These are phyloP conservation scores for Amazona finschi DNA, from an alignment of 2,797 vertebrate genomes.

Conservation along the genomic window DNA sequence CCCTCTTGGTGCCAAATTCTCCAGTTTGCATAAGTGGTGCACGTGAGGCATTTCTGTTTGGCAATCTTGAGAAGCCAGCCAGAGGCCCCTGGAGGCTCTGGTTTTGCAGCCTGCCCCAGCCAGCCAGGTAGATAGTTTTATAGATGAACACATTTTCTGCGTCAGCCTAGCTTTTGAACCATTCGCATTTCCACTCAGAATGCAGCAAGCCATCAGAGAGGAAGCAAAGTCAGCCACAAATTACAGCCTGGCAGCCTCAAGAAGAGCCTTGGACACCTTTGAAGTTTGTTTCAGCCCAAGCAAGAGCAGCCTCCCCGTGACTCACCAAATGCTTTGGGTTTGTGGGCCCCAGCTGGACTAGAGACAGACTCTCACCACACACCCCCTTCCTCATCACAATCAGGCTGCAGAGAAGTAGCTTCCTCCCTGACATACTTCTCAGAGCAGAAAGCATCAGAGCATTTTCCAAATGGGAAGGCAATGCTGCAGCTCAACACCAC, in stretches of 20 bases:
- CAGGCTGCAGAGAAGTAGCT: background rate
- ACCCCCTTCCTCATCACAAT: background rate
- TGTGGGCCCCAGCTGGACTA: fast-evolving
- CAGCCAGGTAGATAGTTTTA: background rate
- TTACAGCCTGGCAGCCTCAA: background rate
- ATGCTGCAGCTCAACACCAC: fast-evolving
- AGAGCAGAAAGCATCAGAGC: background rate
- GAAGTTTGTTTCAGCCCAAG: background rate
- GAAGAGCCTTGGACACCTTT: background rate
- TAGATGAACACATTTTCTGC: background rate
- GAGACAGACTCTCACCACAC: background rate
- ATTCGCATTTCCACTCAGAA: background rate
- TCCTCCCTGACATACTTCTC: background rate
- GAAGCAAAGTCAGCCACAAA: background rate
- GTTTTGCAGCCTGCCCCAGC: background rate
- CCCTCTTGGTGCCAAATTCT: background rate
- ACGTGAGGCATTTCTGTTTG: background rate
- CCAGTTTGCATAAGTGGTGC: background rate
- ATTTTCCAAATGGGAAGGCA: background rate
- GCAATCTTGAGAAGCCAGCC: constrained; percentile 2
- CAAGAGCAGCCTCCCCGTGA: background rate
- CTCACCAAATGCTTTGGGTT: background rate
- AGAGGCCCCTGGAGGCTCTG: constrained; percentile 43
- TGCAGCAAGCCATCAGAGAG: background rate
- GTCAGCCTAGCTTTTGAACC: background rate